Evolutionary conservation across 37 sponge, comb jelly and placozoan species (phyloP), one percentile per base, ranked within the genome.

Genomic region (Cladorhizidae sp.): DNA sequence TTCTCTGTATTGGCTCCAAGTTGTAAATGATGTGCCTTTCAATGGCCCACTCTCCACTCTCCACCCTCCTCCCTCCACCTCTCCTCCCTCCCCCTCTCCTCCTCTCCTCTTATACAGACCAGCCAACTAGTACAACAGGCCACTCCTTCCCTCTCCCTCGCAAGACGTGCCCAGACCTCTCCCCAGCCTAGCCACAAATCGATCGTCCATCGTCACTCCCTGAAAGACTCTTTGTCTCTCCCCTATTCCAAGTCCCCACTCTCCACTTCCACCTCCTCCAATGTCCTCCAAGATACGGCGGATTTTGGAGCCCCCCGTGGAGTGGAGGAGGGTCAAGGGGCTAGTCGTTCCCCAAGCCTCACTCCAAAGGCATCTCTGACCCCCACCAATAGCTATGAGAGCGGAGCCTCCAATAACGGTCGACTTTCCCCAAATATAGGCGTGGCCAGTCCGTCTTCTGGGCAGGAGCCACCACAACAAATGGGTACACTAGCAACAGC

Each of bases 281-380:
- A 45, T 26, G 35, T 56, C 28, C 75, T 71, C 50, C 55, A 64
- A 9, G 63, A 62, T 3, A 31, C 22, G 26, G 49, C 6, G 14
- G 28, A 21, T 1, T 21, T 8, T 37, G 1, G 39, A 7, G n/a
- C 39, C 36, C 2, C 42, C 23, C 54, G 29, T 6, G 77, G 77
- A 20, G 42, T 40, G 1, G 77, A 21, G 0, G 37, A 51, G 36
- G 1, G 58, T 3, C 62, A 41, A 11, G 42, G 40, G 2, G 7
- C 43, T 25, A 80, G 51, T 33, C 73, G 75, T 15, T 79, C 74
- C 35, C 81, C 86, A 5, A 74, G 82, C 33, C 74, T 77, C 69
- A 85, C 85, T 18, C 85, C 85, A 20, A 85, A 85, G 77, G 62
- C 70, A 23, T 81, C 72, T 23, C 84, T 82, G 28, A 82, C 88